Percentiles rank a stretch among this genome's conserved stretches.
phyloP scores from a whole-genome alignment of 2,888 invertebrate genomes.

The Monoplex corrugatus region DNA sequence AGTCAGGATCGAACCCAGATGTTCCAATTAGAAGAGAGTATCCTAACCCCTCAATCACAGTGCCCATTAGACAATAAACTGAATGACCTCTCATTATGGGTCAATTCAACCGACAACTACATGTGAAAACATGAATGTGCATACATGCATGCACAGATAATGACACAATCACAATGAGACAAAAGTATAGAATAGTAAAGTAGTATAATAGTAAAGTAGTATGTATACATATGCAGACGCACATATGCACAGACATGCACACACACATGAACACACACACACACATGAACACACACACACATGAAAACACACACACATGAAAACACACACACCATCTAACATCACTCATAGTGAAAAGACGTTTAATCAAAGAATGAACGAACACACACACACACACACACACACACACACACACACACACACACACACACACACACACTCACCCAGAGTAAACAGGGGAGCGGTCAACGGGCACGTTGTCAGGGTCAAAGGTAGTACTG shows the following conservation, averaged over 20 bases:
- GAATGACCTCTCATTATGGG: too few species aligned
- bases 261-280: not conserved
- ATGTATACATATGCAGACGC: too few species aligned
- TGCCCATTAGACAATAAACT: too few species aligned
- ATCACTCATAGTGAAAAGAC: too few species aligned
- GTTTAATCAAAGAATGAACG: too few species aligned
- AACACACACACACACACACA: not conserved
- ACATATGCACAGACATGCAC: not conserved
- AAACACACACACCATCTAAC: not conserved
- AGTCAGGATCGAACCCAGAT: too few species aligned
- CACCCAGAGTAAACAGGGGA: conserved; percentile 85
- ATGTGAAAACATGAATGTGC: not conserved
- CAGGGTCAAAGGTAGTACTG: conserved; percentile 84
- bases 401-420: not conserved
- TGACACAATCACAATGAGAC: too few species aligned
- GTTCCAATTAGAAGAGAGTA: too few species aligned
- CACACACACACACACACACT: conserved; percentile 64
- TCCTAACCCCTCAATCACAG: too few species aligned
- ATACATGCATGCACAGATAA: not conserved
- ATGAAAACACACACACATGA: not conserved
- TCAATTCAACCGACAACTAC: too few species aligned
- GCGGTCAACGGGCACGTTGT: conserved; percentile 84
- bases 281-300: not conserved
- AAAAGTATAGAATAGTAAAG: too few species aligned
- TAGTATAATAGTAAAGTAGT: too few species aligned